Percentiles rank a stretch among this genome's conserved stretches.
Conservation (phyloP, 2,888 invertebrate species). For the Heteropelma amictum region DNA sequence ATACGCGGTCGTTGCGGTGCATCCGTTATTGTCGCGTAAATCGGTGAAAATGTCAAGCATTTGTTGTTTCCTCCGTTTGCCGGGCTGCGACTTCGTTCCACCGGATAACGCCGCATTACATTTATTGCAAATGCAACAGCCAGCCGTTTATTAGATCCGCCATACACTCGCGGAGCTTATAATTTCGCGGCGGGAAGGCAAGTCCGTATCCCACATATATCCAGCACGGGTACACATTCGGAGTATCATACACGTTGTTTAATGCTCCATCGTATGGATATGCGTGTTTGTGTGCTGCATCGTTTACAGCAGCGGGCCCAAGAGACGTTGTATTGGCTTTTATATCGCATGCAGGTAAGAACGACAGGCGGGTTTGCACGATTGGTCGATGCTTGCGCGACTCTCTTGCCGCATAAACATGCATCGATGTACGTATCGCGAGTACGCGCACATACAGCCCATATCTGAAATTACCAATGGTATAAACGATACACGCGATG, state of each 20-base stretch:
- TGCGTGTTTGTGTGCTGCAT: neutral
- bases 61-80: constrained; percentile 41
- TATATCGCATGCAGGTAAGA: constrained; percentile 51
- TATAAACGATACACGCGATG: constrained; percentile 60
- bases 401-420: constrained; percentile 17
- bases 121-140: constrained; percentile 68
- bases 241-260: constrained; percentile 1
- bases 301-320: neutral
- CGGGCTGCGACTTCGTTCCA: constrained; percentile 66
- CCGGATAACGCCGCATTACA: constrained; percentile 72
- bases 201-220: constrained; percentile 8
- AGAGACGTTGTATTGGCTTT: constrained; percentile 27
- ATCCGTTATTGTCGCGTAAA: constrained; percentile 56
- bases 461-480: constrained; percentile 15
- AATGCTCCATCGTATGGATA: neutral
- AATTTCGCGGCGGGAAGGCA: constrained; percentile 49
- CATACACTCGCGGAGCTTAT: constrained; percentile 60
- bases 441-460: neutral
- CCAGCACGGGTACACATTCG: neutral
- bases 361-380: constrained; percentile 44
- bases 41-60: constrained; percentile 58
- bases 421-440: neutral
- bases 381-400: constrained; percentile 46
- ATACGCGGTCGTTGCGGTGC: constrained; percentile 16
- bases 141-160: constrained; percentile 75